Base-by-base conservation (phyloP, 2,797 vertebrate genomes). In the Ciconia nigra region DNA sequence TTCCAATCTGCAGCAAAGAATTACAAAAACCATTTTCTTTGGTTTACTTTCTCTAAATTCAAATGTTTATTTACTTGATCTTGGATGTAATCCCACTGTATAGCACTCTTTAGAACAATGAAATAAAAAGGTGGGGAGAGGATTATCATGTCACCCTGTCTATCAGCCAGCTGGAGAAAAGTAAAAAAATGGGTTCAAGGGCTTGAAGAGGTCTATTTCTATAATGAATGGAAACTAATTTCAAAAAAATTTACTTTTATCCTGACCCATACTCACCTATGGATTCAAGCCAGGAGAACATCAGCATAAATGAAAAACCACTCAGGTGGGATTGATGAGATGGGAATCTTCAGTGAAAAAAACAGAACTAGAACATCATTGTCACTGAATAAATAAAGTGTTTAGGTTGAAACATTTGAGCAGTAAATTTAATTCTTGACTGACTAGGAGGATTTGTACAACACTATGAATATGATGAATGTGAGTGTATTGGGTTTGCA, bases 1-100 rank as follows among this genome's bases (percentile, higher is more conserved):
- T 94, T 95, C 35, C n/a, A 81, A 47, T 79, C 33, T 90, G 28
- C 63, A 52, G 31, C 11, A 86, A 91, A 72, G 51, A 90, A 76
- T 58, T 51, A 13, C 2, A 11, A 51, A 81, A 73, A 67, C 13
- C 3, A 37, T 61, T 55, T 28, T 8, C 3, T 80, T 83, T 33
- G 6, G 3, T 72, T 76, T 84, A 28, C 63, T 47, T 86, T 89
- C 29, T 83, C n/a, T 65, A 47, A 78, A 83, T 58, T 81, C 25
- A 58, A 52, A n/a, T n/a, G 5, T 31, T 91, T 79, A 25, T 65
- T 73, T 72, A 29, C 20, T 44, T 83, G 25, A 47, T 37, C 28
- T 24, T 63, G 6, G 33, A 31, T 35, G 12, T 37, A 61, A 67
- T 62, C 22, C 4, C 7, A 41, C 20, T 67, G 15, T 25, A 22